These are phyloP conservation scores for Potamilus streckersoni DNA, from an alignment of 1,140 invertebrate species.

Conservation along the genomic window DNA sequence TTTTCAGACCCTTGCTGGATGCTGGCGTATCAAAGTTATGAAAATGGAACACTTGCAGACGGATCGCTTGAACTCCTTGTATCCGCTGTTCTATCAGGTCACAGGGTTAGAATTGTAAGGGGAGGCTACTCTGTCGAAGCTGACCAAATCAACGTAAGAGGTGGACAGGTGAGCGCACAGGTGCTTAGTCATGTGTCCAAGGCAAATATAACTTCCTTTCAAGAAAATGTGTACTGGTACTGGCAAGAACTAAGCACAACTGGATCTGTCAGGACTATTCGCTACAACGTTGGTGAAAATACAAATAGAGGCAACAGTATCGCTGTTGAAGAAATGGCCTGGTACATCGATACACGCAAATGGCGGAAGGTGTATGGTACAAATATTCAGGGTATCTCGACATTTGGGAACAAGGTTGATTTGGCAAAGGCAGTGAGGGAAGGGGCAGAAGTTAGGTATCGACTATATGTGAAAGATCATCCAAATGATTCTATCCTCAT, in stretches of 20 bases:
- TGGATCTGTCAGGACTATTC: slow-evolving; percentile 16
- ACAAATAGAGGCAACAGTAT: slow-evolving; percentile 26
- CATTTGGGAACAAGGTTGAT: slow-evolving; percentile 19
- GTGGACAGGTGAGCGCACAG: slow-evolving; percentile 26
- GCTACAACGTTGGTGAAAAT: slow-evolving; percentile 31
- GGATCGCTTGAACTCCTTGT: slow-evolving; percentile 26
- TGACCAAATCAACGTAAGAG: slow-evolving; percentile 29
- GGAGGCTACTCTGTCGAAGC: slow-evolving; percentile 26
- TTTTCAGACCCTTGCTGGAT: slow-evolving; percentile 29
- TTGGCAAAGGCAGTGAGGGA: slow-evolving; percentile 23
- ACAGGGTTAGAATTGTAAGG: slow-evolving; percentile 27
- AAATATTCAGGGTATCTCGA: slow-evolving; percentile 16
- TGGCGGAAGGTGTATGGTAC: slow-evolving; percentile 26
- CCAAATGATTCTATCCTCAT: slow-evolving; percentile 22
- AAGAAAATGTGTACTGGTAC: slow-evolving; percentile 29
- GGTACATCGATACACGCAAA: slow-evolving; percentile 30
- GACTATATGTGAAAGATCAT: slow-evolving; percentile 4
- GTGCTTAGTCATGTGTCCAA: slow-evolving; percentile 28
- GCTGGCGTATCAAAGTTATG: slow-evolving; percentile 30
- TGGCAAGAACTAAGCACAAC: slow-evolving; percentile 27
- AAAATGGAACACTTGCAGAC: slow-evolving; percentile 20
- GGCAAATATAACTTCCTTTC: slow-evolving; percentile 22
- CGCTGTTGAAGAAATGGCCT: slow-evolving; percentile 26
- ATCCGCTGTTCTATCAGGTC: slow-evolving; percentile 18
- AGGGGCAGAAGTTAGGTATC: slow-evolving; percentile 28